Evolutionary conservation across 2,113 vertebrate species (phyloP), one percentile per base, ranked within the genome.

Genomic region (Desmodus rotundus): DNA sequence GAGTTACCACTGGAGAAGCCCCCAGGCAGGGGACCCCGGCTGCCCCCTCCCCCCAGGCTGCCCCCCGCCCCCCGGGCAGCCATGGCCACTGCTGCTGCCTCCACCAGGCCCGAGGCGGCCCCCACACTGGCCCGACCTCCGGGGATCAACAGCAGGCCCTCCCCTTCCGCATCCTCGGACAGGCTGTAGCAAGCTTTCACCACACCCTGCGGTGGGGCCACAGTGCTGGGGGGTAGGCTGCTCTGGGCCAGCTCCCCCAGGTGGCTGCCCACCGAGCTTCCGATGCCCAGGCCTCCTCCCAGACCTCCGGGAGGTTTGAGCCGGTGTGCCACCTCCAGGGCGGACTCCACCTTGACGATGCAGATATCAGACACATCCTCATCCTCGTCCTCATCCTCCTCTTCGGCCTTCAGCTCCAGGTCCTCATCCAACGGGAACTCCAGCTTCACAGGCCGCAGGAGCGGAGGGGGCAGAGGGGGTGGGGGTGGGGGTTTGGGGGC

Each of bases 291-390:
- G 5, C 95, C 95, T 76, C 97, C 96, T 63, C 98, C 98, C 47
- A 98, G 52, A 98, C 97, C 84, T 84, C 95, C 96, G 0, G 97
- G 94, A 73, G 94, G 96, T 50, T 97, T 97, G 92, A 97, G 96
- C 52, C 98, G 68, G 91, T 98, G 98, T 2, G 98, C 98, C 91
- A 97, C 97, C 92, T 98, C 97, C 28, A 97, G 90, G 31, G 98
- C 98, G 0, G 98, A 97, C 52, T 98, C 98, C 93, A 98, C 98
- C 76, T 98, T 98, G 45, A 98, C 98, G 17, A 99, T 98, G 76
- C 99, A 99, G 10, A 99, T 98, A 56, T 98, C 97, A 1, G 97
- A 98, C 68, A 98, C 98, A 0, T 96, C 96, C 1, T 98, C 98
- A 0, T 98, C 98, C 58, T 99, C 98, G 3, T 97, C 97, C 22